Evolutionary conservation across 2,113 vertebrate genomes (phyloP).

Genomic region (Aplodontia rufa): DNA sequence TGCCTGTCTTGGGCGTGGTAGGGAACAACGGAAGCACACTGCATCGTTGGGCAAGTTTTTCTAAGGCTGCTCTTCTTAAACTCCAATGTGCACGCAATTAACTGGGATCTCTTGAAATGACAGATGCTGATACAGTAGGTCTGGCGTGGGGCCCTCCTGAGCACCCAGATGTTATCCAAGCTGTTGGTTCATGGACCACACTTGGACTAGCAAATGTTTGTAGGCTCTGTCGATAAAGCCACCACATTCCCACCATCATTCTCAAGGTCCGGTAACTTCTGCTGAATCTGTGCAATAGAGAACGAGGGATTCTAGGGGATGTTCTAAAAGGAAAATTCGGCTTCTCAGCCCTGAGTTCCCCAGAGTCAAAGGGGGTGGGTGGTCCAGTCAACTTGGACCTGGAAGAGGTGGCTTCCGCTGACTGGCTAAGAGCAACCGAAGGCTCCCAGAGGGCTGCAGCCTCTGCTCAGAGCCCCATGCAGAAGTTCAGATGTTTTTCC

Average conservation of each 20-base stretch:
- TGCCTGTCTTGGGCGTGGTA: not conserved
- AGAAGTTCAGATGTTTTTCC: constrained; percentile 41
- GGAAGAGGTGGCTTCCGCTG: not conserved
- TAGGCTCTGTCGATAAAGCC: not conserved
- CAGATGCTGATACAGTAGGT: not conserved
- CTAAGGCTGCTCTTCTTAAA: rapidly evolving
- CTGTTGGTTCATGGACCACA: not conserved
- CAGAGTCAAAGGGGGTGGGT: rapidly evolving
- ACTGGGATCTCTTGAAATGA: not conserved
- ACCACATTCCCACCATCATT: not conserved
- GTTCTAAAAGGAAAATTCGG: not conserved
- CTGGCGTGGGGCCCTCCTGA: not conserved
- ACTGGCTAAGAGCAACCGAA: not conserved
- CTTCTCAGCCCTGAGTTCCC: not conserved
- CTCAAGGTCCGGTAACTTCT: not conserved
- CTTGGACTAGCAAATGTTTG: not conserved
- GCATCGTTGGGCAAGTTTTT: not conserved
- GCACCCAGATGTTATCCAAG: not conserved
- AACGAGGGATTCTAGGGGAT: not conserved
- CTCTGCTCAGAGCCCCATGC: not conserved
- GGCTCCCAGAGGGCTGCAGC: not conserved
- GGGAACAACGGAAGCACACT: no score
- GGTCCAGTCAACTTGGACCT: not conserved
- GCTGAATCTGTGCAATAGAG: not conserved
- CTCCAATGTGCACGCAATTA: not conserved